Base-by-base conservation (phyloP, 2,888 invertebrate genomes). In the Stenichneumon culpator region DNA sequence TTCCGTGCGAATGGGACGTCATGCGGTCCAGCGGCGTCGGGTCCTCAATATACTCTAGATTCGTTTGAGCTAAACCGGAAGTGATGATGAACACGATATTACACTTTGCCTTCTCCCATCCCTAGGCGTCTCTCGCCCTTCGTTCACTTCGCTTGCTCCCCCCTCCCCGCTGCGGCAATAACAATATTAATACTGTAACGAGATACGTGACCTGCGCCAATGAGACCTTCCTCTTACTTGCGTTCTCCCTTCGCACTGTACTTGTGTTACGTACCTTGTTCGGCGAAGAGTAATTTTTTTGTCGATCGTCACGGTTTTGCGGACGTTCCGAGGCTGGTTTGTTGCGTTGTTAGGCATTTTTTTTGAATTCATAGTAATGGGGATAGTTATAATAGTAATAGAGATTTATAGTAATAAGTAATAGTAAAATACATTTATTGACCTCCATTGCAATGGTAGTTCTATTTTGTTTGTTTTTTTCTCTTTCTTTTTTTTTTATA, bases 11-110 rank as follows among this genome's bases (percentile, higher is more conserved):
- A 70, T 52, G 36, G 39, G 74, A 60, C 65, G 19, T 50, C 47
- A 25, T 52, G 75, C 67, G 73, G 65, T 77, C 25, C 25, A 25
- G 57, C 57, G 57, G 57, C 57, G 14, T 54, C 54, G 54, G 54
- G 88, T 87, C 88, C 86, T 88, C 88, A 87, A 79, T 84, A 72
- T 83, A 84, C 88, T 89, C 90, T 91, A 89, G 91, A 91, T 91
- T 90, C 90, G 90, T 89, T 91, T 89, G 89, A 90, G 86, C 73
- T 81, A 87, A 88, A 88, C 90, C 92, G 93, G 93, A 93, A 92
- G 90, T 88, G 89, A 91, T 91, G 92, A 92, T 93, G 92, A 67
- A 85, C 73, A 39, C 63, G 70, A 78, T 70, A 79, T 65, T 86
- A 81, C 54, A 72, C 75, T 83, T 79, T 73, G 44, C 19, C 67